Percentiles rank a stretch among this genome's conserved stretches.
Evolutionary conservation across 2,888 invertebrate species (phyloP).

Genomic region (Watsonalla cultraria): DNA sequence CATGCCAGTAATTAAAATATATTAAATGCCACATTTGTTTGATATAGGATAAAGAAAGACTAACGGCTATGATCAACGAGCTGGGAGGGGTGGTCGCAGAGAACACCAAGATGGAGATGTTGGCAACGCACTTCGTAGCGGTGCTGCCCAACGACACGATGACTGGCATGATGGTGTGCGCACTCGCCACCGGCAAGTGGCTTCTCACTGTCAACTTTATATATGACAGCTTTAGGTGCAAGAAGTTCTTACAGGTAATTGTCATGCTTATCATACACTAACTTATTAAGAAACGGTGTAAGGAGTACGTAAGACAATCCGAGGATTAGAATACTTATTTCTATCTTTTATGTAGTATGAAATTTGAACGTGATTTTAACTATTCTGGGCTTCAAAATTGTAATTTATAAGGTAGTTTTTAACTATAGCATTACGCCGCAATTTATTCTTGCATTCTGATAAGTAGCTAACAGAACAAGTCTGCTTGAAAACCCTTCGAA

Average conservation of each 20-base stretch:
- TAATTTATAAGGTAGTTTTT: too few relatives aligned
- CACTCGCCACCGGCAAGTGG: constrained; percentile 70
- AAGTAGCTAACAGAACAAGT: too few relatives aligned
- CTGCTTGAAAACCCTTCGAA: too few relatives aligned
- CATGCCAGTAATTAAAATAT: too few relatives aligned
- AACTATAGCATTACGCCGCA: too few relatives aligned
- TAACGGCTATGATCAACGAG: constrained; percentile 64
- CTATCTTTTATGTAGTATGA: too few relatives aligned
- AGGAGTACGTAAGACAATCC: too few relatives aligned
- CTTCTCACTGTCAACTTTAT: constrained; percentile 60
- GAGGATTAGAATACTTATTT: too few relatives aligned
- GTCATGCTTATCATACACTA: constrained; percentile 4
- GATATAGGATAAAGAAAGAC: constrained; percentile 59
- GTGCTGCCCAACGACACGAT: constrained; percentile 63
- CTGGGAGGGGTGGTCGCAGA: constrained; percentile 70
- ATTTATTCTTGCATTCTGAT: too few relatives aligned
- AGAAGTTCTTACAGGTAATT: constrained; percentile 61
- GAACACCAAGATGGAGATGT: constrained; percentile 73
- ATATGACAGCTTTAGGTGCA: constrained; percentile 69
- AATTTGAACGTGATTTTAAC: too few relatives aligned
- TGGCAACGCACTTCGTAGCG: constrained; percentile 67
- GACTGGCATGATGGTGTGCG: constrained; percentile 73
- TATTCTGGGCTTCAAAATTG: too few relatives aligned
- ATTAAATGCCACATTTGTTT: background rate
- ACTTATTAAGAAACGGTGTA: too few relatives aligned